Evolutionary conservation across 2,888 invertebrate genomes (phyloP).

Genomic region (Anorthoa munda): DNA sequence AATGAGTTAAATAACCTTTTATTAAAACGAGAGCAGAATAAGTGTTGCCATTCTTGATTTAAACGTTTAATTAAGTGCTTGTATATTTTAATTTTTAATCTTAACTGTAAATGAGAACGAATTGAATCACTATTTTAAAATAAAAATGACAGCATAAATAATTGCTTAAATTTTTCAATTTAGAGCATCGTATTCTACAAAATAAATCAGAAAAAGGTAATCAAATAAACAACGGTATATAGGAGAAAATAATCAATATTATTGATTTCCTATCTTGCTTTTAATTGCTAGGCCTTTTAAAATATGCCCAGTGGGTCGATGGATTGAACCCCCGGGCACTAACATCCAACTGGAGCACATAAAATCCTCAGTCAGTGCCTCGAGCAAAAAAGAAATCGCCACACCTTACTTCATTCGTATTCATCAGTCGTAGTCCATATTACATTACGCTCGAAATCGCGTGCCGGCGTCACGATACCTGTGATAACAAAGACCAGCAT

Average conservation of each 20-base stretch:
- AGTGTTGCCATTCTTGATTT: conserved; percentile 29
- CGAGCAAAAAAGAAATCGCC: conserved; percentile 81
- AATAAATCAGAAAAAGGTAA: conserved; percentile 49
- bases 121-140: conserved; percentile 20
- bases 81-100: conserved; percentile 21
- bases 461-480: conserved; percentile 81
- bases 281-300: conserved; percentile 64
- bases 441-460: conserved; percentile 87
- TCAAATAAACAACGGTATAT: conserved; percentile 54
- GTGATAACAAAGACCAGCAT: conserved; percentile 75
- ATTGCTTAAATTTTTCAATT: conserved; percentile 40
- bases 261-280: conserved; percentile 62
- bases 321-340: conserved; percentile 57
- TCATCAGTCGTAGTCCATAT: conserved; percentile 85
- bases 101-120: conserved; percentile 23
- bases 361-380: conserved; percentile 67
- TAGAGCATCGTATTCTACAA: conserved; percentile 28
- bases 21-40: conserved; percentile 37
- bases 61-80: conserved; percentile 24
- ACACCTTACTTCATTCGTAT: conserved; percentile 85
- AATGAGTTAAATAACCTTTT: conserved; percentile 44
- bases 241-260: conserved; percentile 49
- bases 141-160: conserved; percentile 21
- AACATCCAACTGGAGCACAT: conserved; percentile 64
- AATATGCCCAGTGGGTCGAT: conserved; percentile 51